Percentiles rank a stretch among this genome's conserved stretches.
These are phyloP conservation scores for chimpanzee (Pan troglodytes) DNA, from an alignment of 2,113 vertebrate genomes.

Conservation along the genomic window DNA sequence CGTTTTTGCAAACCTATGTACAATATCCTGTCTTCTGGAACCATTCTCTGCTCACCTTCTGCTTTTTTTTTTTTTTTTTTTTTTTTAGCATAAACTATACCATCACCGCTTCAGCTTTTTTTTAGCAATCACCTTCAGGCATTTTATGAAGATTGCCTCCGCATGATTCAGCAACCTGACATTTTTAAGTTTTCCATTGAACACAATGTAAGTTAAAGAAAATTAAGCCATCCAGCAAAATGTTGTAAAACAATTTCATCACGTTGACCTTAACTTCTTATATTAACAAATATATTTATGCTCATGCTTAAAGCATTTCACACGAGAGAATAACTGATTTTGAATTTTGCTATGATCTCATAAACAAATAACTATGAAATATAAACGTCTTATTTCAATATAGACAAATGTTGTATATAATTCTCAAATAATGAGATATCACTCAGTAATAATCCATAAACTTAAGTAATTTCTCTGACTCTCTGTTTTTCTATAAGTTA, in stretches of 20 bases:
- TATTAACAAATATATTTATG: background rate
- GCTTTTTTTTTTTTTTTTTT: background rate
- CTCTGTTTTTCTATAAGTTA: background rate
- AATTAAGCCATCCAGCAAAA: background rate
- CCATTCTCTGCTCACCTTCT: background rate
- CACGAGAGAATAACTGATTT: background rate
- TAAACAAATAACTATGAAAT: background rate
- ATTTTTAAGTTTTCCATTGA: conserved; percentile 11
- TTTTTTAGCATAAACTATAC: background rate
- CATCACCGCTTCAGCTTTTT: background rate
- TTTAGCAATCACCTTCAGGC: background rate
- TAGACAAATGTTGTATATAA: background rate
- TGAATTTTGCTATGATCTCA: background rate
- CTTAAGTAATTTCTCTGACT: background rate
- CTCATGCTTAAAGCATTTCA: background rate
- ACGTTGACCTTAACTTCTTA: background rate
- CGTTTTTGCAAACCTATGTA: background rate
- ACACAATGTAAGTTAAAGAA: background rate
- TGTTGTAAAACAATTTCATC: background rate
- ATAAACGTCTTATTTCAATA: background rate
- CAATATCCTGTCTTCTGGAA: background rate
- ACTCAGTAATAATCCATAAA: background rate
- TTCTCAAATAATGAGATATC: background rate
- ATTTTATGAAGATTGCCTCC: background rate
- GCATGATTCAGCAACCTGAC: background rate